Evolutionary conservation across 2,888 invertebrate species (phyloP).

Genomic region (Adela reaumurella): DNA sequence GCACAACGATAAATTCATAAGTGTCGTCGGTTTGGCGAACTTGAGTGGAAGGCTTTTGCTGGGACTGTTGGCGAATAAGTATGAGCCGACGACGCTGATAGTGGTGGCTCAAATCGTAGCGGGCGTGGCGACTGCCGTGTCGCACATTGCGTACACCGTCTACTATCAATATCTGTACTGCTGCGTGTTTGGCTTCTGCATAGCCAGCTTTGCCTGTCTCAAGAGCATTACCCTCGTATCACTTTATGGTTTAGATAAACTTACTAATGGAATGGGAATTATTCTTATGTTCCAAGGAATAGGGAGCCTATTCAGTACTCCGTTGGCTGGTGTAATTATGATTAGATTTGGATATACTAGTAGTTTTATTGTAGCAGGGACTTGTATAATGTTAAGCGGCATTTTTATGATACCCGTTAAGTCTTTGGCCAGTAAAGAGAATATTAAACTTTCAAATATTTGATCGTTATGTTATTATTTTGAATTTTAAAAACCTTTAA

Average conservation of each 20-base stretch:
- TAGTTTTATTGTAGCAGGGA: conserved; percentile 32
- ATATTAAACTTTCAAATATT: conserved; percentile 6
- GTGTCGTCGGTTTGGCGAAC: conserved; percentile 33
- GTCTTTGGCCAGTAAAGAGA: conserved; percentile 18
- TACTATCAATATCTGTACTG: conserved; percentile 35
- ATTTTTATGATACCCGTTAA: conserved; percentile 23
- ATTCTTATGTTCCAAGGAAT: conserved; percentile 37
- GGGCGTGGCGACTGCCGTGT: conserved; percentile 26
- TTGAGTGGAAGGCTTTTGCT: conserved; percentile 27
- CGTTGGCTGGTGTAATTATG: conserved; percentile 30
- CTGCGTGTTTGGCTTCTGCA: conserved; percentile 29
- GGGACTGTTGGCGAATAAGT: conserved; percentile 28
- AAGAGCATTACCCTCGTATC: conserved; percentile 34
- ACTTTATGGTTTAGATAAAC: conserved; percentile 37
- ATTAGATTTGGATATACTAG: conserved; percentile 23
- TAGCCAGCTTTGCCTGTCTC: conserved; percentile 26
- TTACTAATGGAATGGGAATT: conserved; percentile 43
- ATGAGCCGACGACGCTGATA: conserved; percentile 24
- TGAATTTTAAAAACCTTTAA: no score
- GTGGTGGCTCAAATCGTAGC: conserved; percentile 18
- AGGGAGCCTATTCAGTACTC: conserved; percentile 36
- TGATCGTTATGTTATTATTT: background rate
- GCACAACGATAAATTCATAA: conserved; percentile 33
- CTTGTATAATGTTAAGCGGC: conserved; percentile 27
- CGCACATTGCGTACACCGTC: conserved; percentile 25